Evolutionary conservation across 2,888 invertebrate species (phyloP).

Genomic region (Lypha dubia): DNA sequence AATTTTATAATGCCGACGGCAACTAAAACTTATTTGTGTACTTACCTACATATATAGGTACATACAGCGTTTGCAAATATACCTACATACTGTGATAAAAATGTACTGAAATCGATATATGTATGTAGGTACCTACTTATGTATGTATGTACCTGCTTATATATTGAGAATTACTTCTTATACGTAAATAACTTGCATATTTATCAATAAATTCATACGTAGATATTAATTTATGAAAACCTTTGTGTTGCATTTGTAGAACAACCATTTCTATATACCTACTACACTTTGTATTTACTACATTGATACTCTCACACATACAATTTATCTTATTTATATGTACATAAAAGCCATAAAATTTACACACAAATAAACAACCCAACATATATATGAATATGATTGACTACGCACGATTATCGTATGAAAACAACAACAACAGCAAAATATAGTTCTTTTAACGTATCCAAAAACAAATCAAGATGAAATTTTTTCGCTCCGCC

Average conservation of each 20-base stretch:
- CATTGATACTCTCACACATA: slow-evolving; percentile 6
- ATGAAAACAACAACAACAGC: slow-evolving; percentile 23
- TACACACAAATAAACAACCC: too few relatives aligned
- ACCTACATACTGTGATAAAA: neutral
- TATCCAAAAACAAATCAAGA: slow-evolving; percentile 59
- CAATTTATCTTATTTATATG: neutral
- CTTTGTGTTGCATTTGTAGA: too few relatives aligned
- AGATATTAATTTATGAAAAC: too few relatives aligned
- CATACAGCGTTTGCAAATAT: neutral
- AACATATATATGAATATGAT: slow-evolving; percentile 47
- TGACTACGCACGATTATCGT: slow-evolving; percentile 19
- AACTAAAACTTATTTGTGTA: neutral
- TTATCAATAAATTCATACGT: too few relatives aligned
- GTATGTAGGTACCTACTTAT: neutral
- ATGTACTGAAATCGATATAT: neutral
- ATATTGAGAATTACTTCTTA: too few relatives aligned
- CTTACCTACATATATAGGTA: neutral
- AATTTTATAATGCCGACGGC: slow-evolving; percentile 30
- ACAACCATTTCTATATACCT: neutral
- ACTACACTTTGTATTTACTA: too few relatives aligned
- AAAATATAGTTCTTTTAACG: too few relatives aligned
- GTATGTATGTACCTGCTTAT: neutral
- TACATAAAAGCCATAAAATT: too few relatives aligned
- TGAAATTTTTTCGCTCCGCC: slow-evolving; percentile 81
- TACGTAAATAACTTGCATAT: too few relatives aligned